These are phyloP conservation scores for Drosophila ambigua DNA, from an alignment of 1,140 invertebrate species.

Conservation along the genomic window DNA sequence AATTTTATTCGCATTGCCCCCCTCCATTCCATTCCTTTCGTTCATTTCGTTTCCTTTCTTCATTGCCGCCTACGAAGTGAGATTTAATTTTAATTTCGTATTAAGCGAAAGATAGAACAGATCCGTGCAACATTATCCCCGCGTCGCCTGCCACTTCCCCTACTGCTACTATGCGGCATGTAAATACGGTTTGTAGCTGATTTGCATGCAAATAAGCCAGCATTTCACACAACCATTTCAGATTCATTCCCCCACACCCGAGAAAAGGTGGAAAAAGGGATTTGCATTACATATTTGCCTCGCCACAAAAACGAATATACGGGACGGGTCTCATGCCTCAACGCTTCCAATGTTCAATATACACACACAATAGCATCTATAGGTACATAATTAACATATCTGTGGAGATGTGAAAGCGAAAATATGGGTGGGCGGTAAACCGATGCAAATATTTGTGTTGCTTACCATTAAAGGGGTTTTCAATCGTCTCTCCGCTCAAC, in stretches of 20 bases:
- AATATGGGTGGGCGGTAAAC: slow-evolving; percentile 9
- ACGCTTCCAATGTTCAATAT: slow-evolving; percentile 15
- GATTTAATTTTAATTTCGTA: slow-evolving; percentile 61
- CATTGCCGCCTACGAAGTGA: slow-evolving; percentile 40
- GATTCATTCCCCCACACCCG: slow-evolving; percentile 1
- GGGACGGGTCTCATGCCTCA: slow-evolving; percentile 24
- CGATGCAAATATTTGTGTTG: too few relatives aligned
- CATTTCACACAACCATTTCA: neutral
- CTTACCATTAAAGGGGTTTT: slow-evolving; percentile 14
- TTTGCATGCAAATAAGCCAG: slow-evolving; percentile 72
- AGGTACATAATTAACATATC: slow-evolving; percentile 41
- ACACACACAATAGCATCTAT: slow-evolving; percentile 13
- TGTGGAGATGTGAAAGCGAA: neutral
- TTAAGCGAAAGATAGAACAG: slow-evolving; percentile 37
- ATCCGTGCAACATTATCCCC: slow-evolving; percentile 27
- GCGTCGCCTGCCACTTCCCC: neutral
- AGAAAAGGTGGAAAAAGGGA: neutral
- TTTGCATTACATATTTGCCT: slow-evolving; percentile 12
- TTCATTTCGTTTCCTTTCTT: slow-evolving; percentile 3
- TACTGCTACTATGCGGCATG: slow-evolving; percentile 11
- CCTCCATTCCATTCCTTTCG: too few relatives aligned
- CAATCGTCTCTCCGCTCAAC: slow-evolving; percentile 23
- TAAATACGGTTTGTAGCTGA: slow-evolving; percentile 55
- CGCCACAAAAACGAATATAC: slow-evolving; percentile 22
- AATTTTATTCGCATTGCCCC: too few relatives aligned